These are phyloP conservation scores for Iselma pallidipennis DNA, from an alignment of 2,888 invertebrate species.

Conservation along the genomic window DNA sequence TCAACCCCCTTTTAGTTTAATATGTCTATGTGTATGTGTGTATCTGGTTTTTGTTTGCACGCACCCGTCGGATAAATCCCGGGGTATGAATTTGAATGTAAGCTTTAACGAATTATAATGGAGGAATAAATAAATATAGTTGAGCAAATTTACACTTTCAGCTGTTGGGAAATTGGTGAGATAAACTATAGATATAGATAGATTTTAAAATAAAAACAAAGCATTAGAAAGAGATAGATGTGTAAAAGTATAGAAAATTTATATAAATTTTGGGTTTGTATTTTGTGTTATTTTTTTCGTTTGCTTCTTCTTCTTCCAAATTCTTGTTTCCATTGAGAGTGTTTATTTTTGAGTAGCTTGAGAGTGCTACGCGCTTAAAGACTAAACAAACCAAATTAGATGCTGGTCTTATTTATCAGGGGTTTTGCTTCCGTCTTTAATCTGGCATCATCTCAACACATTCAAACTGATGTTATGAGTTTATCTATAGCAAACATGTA, in stretches of 20 bases:
- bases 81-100: conserved; percentile 54
- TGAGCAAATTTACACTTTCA: conserved; percentile 56
- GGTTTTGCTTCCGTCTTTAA: conserved; percentile 30
- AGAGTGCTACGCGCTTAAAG: conserved; percentile 33
- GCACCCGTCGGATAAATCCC: conserved; percentile 52
- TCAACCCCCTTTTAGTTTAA: conserved; percentile 20
- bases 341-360: conserved; percentile 30
- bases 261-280: neutral
- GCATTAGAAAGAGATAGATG: neutral
- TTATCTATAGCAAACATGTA: neutral
- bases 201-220: conserved; percentile 15
- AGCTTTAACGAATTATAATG: conserved; percentile 55
- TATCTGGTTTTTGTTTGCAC: conserved; percentile 43
- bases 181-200: conserved; percentile 26
- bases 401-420: conserved; percentile 26
- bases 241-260: neutral
- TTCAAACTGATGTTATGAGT: neutral
- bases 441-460: conserved; percentile 20
- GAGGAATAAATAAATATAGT: conserved; percentile 55
- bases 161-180: conserved; percentile 43
- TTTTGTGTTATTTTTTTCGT: neutral
- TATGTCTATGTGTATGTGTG: neutral
- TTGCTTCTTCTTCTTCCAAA: neutral
- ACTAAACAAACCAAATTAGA: conserved; percentile 38
- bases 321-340: conserved; percentile 21